Percentiles rank a stretch among this genome's conserved stretches.
Conservation (phyloP, 2,113 vertebrate genomes). For the Patagioenas fasciata region DNA sequence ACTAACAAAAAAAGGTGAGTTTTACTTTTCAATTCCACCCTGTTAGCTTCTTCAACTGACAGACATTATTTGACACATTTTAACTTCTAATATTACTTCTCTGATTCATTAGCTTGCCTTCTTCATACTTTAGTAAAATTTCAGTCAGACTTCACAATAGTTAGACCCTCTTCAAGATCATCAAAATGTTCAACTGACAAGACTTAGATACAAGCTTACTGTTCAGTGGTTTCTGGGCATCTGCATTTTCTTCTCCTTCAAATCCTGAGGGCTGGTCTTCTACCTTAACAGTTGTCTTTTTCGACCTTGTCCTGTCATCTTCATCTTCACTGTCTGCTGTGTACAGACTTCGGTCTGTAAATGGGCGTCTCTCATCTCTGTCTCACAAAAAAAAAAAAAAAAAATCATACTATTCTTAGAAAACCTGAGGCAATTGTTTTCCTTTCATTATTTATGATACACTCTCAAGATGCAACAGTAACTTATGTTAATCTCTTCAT, state of each 20-base stretch:
- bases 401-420: neutral
- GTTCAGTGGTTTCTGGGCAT: constrained; percentile 77
- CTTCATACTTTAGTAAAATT: neutral
- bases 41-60: neutral
- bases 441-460: neutral
- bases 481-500: neutral
- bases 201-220: constrained; percentile 66
- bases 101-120: neutral
- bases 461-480: neutral
- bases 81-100: neutral
- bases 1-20: neutral
- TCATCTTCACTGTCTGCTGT: constrained; percentile 81
- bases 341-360: constrained; percentile 75
- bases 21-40: neutral
- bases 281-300: constrained; percentile 66
- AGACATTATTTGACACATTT: neutral
- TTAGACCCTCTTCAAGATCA: neutral
- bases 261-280: constrained; percentile 75
- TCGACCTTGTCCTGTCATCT: constrained; percentile 72
- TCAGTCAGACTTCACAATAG: neutral
- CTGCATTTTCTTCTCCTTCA: constrained; percentile 65
- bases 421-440: neutral
- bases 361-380: constrained; percentile 80
- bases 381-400: neutral
- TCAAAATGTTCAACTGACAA: neutral